Evolutionary conservation across 2,888 invertebrate species (phyloP).

Genomic region (Leptinotarsa haldemani): DNA sequence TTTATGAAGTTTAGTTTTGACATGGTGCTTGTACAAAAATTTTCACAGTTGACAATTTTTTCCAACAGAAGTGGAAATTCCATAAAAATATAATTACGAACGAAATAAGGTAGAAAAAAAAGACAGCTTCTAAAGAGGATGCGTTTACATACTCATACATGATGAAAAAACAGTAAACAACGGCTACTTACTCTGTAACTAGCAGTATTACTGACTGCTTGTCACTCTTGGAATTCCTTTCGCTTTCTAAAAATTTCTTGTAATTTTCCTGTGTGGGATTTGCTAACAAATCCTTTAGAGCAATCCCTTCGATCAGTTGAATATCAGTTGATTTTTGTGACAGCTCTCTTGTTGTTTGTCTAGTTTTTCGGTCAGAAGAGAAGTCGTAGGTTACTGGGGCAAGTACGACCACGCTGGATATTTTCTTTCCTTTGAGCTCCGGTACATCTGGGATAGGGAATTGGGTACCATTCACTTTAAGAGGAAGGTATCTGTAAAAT

Average conservation of each 20-base stretch:
- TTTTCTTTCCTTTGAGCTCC: slow-evolving; percentile 79
- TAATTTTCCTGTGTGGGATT: slow-evolving; percentile 83
- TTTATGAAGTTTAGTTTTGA: no score
- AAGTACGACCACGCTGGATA: slow-evolving; percentile 87
- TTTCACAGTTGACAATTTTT: no score
- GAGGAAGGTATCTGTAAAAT: slow-evolving; percentile 73
- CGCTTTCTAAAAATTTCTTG: slow-evolving; percentile 82
- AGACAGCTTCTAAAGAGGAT: no score
- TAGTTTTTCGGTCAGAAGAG: slow-evolving; percentile 67
- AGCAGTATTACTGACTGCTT: slow-evolving; percentile 85
- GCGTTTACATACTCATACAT: neutral
- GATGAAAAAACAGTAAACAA: neutral
- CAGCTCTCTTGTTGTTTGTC: slow-evolving; percentile 60
- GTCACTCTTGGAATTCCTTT: slow-evolving; percentile 79
- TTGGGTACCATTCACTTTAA: slow-evolving; percentile 86
- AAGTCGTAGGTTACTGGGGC: slow-evolving; percentile 84
- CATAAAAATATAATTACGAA: no score
- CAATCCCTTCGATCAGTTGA: slow-evolving; percentile 69
- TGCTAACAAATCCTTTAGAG: slow-evolving; percentile 79
- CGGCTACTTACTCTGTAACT: slow-evolving; percentile 79
- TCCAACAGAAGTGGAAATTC: no score
- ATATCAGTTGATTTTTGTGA: slow-evolving; percentile 57
- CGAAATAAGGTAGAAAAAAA: no score
- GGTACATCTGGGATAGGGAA: slow-evolving; percentile 86
- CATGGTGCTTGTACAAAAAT: no score